Evolutionary conservation across 2,113 vertebrate species (phyloP), one percentile per base, ranked within the genome.

Genomic region (Prionailurus viverrinus): DNA sequence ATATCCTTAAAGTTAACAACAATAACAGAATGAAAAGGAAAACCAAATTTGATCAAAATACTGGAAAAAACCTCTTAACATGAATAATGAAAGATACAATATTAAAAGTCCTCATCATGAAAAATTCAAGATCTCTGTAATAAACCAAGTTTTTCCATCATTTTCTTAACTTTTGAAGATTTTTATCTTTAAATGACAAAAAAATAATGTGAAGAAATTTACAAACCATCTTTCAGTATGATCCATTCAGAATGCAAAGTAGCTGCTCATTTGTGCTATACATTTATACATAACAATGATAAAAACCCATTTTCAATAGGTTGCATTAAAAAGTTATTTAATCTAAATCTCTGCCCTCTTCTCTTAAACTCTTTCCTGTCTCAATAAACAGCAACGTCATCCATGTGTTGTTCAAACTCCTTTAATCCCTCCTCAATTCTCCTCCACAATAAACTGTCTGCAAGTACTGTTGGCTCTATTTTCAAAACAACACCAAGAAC

Each of bases 31-130:
- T 61, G 31, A 94, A 93, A 89, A 88, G n/a, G 3, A 82, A 93
- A 92, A 66, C 8, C 4, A 69, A 69, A 95, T 73, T 80, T 53
- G 10, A 53, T 93, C 91, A 92, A 29, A 92, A 83, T 45, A 80
- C 13, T 96, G 11, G 5, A 6, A 1, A 90, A 90, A 89, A 71
- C 7, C 68, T 79, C 9, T 71, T 76, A 93, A 66, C 31, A 55
- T 15, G 39, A 73, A 66, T 45, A 84, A 81, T 19, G 48, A 82
- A 91, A 87, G 1, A 21, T 39, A 19, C 31, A 53, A 39, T 12
- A 79, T 45, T 41, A 80, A 14, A 84, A 66, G 36, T 63, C 33
- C 9, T 79, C 19, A 53, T 21, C 23, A 53, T 33, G 36, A 89
- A 90, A 87, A 80, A 89, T 25, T 91, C 93, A 85, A 68, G 33